phyloP scores from a whole-genome alignment of 2,888 invertebrate species.

The Masnerella sp. region DNA sequence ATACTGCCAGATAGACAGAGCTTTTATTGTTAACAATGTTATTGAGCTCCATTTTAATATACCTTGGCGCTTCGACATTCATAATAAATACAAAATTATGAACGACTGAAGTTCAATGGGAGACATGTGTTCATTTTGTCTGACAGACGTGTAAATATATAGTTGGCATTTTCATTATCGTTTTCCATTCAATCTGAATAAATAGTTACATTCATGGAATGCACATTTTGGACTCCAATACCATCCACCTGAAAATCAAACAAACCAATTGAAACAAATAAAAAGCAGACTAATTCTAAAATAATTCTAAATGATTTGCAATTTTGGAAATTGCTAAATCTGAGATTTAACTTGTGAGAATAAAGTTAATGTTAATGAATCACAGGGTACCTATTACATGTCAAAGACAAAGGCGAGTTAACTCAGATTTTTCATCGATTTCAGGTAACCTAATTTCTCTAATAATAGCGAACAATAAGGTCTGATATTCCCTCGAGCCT shows the following conservation, averaged over 20 bases:
- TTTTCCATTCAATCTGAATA: conserved; percentile 48
- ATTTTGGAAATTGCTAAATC: too few species aligned
- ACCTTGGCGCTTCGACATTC: conserved; percentile 48
- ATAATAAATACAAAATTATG: conserved; percentile 56
- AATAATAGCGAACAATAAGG: conserved; percentile 67
- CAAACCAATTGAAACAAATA: too few species aligned
- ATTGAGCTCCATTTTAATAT: conserved; percentile 72
- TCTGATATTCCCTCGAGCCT: conserved; percentile 40
- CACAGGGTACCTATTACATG: too few species aligned
- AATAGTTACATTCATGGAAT: conserved; percentile 50
- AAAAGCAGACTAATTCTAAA: too few species aligned
- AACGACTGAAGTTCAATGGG: conserved; percentile 47
- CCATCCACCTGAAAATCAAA: conserved; percentile 45
- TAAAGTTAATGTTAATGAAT: too few species aligned
- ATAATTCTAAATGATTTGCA: too few species aligned
- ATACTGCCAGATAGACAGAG: conserved; percentile 84
- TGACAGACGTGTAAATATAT: conserved; percentile 29
- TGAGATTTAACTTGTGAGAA: too few species aligned
- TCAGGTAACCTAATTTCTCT: conserved; percentile 68
- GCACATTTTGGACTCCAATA: conserved; percentile 35
- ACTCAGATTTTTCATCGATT: conserved; percentile 62
- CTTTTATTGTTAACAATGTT: conserved; percentile 71
- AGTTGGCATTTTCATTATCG: conserved; percentile 42
- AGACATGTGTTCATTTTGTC: conserved; percentile 55
- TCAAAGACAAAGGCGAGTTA: too few species aligned